Evolutionary conservation across 2,797 vertebrate species (phyloP), one percentile per base, ranked within the genome.

Genomic region (Sibirionetta formosa): DNA sequence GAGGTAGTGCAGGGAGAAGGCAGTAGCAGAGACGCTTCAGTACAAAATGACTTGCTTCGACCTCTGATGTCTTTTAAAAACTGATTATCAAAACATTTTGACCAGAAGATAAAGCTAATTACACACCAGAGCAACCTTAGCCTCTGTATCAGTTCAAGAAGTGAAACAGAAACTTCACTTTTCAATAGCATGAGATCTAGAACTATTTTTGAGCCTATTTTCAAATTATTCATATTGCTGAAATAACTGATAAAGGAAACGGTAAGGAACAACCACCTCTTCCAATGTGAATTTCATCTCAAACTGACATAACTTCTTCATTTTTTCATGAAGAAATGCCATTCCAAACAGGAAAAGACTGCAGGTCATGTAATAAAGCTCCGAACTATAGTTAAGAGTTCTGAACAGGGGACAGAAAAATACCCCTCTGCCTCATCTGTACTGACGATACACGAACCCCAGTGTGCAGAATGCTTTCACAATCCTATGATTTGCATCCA

Each of bases 351-450:
- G 35, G 11, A 70, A 92, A 66, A 78, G 16, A 19, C 56, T 73
- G 86, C 57, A 83, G 31, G 7, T 54, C 48, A 64, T 19, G 22
- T 9, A 44, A 15, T 13, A 94, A 68, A 85, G 8, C 7, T 75
- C 60, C 48, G 42, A 29, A 38, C 9, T 23, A 3, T 3, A 3
- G 5, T 33, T 58, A 58, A 76, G 27, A 42, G 18, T 44, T 46
- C 29, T 69, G 16, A 79, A 33, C 12, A 87, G 20, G 85, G 19
- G 12, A 46, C 33, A 65, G 15, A 60, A 84, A 69, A 84, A 16
- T 1, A 0, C 1, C 4, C 6, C 6, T 33, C 20, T 87, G 8
- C 4, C n/a, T n/a, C 14, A 42, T 57, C n/a, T 24, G 13, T 58
- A 14, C 19, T 10, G 53, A 42, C 1, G 22, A 3, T 50, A 20